Conservation (phyloP, 2,797 vertebrate species). For the Anguilla pacifica region DNA sequence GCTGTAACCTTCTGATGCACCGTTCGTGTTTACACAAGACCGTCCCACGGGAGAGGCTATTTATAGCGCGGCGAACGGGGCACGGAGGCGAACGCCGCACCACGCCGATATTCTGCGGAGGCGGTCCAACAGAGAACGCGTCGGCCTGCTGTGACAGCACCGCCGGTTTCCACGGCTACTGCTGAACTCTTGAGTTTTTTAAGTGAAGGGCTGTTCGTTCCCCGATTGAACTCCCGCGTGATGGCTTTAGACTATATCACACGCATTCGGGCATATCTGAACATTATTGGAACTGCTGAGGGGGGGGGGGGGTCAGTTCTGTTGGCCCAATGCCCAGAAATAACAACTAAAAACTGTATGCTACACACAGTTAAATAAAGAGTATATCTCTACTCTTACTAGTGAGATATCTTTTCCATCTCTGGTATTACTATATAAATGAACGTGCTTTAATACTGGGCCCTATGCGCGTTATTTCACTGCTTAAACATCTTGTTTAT, state of each 20-base stretch:
- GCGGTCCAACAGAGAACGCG: background rate
- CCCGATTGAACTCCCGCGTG: background rate
- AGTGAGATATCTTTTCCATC: background rate
- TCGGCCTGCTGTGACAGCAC: background rate
- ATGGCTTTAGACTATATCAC: background rate
- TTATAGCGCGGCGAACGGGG: background rate
- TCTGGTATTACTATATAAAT: background rate
- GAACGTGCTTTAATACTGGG: no score
- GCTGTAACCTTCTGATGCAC: background rate
- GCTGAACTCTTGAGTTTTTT: background rate
- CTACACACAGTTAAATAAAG: background rate
- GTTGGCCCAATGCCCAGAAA: background rate
- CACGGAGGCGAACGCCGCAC: background rate
- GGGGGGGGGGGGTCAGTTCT: background rate
- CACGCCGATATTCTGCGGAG: no score
- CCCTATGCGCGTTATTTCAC: no score
- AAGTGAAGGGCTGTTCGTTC: background rate
- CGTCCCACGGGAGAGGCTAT: background rate
- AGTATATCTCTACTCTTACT: background rate
- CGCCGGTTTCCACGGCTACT: background rate
- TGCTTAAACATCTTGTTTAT: no score
- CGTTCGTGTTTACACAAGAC: conserved; percentile 10
- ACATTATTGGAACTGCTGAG: no score
- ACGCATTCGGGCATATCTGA: background rate
- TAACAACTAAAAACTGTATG: background rate